These are phyloP conservation scores for Peromyscus californicus DNA, from an alignment of 2,113 vertebrate genomes.

Conservation along the genomic window DNA sequence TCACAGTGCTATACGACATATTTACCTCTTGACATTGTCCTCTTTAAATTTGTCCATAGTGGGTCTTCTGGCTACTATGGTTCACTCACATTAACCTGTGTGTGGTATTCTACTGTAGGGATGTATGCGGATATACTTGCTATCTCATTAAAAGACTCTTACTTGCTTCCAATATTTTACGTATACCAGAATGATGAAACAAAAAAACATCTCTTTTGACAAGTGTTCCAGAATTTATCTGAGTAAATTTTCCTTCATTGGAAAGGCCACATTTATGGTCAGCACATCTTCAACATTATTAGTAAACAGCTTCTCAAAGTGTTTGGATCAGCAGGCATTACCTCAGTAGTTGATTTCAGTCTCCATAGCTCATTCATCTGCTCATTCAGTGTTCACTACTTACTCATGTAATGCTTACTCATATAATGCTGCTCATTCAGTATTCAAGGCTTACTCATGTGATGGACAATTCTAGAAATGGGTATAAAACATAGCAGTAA, in stretches of 20 bases:
- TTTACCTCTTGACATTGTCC: background rate
- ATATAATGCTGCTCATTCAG: background rate
- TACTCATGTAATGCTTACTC: too few species aligned
- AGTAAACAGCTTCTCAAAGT: background rate
- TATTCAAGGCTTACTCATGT: background rate
- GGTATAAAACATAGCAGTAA: background rate
- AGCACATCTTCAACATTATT: constrained; percentile 12
- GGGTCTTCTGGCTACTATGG: background rate
- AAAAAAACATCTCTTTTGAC: background rate
- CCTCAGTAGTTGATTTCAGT: background rate
- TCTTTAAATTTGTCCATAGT: constrained; percentile 11
- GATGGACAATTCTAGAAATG: background rate
- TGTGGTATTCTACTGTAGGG: background rate
- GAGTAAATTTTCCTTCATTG: background rate
- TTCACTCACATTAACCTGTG: background rate
- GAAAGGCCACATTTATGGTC: background rate
- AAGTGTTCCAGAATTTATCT: constrained; percentile 11
- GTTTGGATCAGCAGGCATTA: background rate
- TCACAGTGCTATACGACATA: background rate
- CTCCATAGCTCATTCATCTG: background rate
- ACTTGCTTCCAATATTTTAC: constrained; percentile 9
- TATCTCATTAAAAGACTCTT: constrained; percentile 27
- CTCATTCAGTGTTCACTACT: background rate
- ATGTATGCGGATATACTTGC: background rate
- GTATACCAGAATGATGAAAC: constrained; percentile 7